These are phyloP conservation scores for Rhinopithecus roxellana DNA, from an alignment of 2,113 vertebrate species.

Conservation along the genomic window DNA sequence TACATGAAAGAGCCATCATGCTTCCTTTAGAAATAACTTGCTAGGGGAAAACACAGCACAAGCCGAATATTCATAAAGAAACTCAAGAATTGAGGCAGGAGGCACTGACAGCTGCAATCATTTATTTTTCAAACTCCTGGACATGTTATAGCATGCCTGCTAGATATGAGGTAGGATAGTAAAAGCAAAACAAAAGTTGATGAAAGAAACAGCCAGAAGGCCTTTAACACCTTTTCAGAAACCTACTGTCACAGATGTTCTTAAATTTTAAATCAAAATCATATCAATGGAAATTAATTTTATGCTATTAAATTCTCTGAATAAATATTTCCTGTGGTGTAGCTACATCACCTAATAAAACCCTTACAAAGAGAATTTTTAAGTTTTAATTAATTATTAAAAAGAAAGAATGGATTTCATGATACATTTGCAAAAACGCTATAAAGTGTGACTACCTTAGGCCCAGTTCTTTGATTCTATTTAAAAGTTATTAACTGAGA, in stretches of 20 bases:
- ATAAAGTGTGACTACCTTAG: background rate
- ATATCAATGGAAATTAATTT: conserved; percentile 57
- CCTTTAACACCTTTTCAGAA: conserved; percentile 47
- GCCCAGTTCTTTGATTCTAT: background rate
- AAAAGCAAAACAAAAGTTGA: background rate
- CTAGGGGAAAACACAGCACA: conserved; percentile 13
- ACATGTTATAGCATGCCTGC: conserved; percentile 22
- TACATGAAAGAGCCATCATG: conserved; percentile 53
- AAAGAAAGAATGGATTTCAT: conserved; percentile 25
- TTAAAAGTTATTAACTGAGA: background rate
- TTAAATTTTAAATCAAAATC: conserved; percentile 61
- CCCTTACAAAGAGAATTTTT: conserved; percentile 41
- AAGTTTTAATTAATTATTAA: conserved; percentile 60
- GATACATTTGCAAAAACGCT: background rate
- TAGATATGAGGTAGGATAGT: conserved; percentile 6
- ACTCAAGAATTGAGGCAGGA: conserved; percentile 11
- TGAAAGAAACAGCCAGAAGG: conserved; percentile 65
- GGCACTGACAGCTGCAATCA: conserved; percentile 49
- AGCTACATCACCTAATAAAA: conserved; percentile 22
- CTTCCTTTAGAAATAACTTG: conserved; percentile 34
- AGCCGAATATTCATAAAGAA: conserved; percentile 23
- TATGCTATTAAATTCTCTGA: conserved; percentile 21
- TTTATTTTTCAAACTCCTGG: conserved; percentile 68
- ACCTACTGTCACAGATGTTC: conserved; percentile 31
- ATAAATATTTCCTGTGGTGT: conserved; percentile 52